Conservation (phyloP, 2,113 vertebrate species). For the Dromiciops gliroides region DNA sequence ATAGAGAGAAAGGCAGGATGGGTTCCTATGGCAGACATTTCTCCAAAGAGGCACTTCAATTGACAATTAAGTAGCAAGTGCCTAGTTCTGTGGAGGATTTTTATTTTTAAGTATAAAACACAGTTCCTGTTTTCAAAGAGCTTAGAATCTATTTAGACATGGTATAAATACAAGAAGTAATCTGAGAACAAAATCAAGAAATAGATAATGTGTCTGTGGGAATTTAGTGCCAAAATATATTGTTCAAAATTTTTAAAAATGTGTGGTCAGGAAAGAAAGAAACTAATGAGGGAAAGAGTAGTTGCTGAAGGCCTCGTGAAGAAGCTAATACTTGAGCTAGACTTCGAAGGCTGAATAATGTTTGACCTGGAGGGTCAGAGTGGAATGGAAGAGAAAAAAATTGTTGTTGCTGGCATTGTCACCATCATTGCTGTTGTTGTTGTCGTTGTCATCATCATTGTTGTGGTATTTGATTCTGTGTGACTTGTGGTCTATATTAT, state of each 20-base stretch:
- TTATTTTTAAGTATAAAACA: background rate
- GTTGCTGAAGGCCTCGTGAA: background rate
- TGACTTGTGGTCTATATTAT: background rate
- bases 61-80: background rate
- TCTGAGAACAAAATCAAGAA: background rate
- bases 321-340: background rate
- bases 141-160: background rate
- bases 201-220: background rate
- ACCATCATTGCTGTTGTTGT: no score
- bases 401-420: no score
- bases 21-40: background rate
- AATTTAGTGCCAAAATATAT: background rate
- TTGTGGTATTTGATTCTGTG: background rate
- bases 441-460: no score
- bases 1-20: background rate
- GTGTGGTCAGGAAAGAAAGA: background rate
- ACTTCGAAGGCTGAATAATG: background rate
- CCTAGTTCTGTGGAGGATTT: background rate
- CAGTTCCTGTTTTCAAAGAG: background rate
- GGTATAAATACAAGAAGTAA: background rate
- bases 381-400: background rate
- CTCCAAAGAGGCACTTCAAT: slow-evolving; percentile 15
- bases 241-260: background rate
- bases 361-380: background rate
- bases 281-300: background rate